Base-by-base conservation (phyloP, 2,797 vertebrate genomes). In the Simalia tracyae region DNA sequence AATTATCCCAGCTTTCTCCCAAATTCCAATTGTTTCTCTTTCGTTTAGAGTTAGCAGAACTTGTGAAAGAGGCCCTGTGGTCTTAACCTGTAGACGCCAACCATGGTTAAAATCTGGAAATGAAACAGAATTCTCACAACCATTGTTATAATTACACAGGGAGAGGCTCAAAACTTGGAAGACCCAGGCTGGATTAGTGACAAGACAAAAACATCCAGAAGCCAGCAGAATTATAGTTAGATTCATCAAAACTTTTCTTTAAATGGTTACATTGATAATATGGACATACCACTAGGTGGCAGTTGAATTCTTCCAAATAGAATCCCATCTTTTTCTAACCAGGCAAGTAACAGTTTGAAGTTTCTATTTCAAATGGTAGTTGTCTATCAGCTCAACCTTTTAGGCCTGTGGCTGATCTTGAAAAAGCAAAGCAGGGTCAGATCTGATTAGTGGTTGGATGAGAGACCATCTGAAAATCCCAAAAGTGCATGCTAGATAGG, bases 281-380 rank as follows among this genome's bases (percentile, higher is more conserved):
- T 66, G 3, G 84, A n/a, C 60, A 81, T 91, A 46, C 94, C 97
- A 95, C 94, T 92, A 97, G 97, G 89, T 97, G 97, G 96, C 96
- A 97, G 94, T 94, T 96, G 91, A 97, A 92, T 31, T 88, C 95
- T 97, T 94, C 31, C 84, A 1, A 11, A 95, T 60, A 84, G 5
- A 66, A 1, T 1, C 1, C 1, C 19, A 5, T 19, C 17, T 4
- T 66, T n/a, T 87, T 86, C 50, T 15, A 0, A 36, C 7, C n/a
- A 1, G 17, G 1, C 2, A 56, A 66, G 26, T 24, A 46, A 11
- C 72, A 17, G 5, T 31, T 50, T 3, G 17, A 57, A 54, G 2
- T 3, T 42, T 68, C 2, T 0, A 46, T 60, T 72, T 12, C 59
- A 89, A 68, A 59, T 4, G 1, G 8, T 56, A 50, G 28, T 68